Evolutionary conservation across 1,140 invertebrate species (phyloP).

Genomic region (Leptopilina clavipes): DNA sequence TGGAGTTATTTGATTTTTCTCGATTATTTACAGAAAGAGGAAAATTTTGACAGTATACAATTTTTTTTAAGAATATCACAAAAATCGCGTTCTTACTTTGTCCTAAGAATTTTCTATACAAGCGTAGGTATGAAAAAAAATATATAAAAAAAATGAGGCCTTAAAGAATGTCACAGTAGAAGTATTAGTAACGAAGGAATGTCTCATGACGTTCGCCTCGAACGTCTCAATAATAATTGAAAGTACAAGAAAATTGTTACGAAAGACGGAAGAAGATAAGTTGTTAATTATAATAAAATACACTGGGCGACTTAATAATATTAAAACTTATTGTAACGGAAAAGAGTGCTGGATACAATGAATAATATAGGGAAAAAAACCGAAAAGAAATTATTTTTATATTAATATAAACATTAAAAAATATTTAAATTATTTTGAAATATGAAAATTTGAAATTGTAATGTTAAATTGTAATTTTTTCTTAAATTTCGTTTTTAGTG

Average conservation of each 20-base stretch:
- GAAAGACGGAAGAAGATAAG: conserved; percentile 42
- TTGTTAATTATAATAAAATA: conserved; percentile 39
- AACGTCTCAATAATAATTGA: conserved; percentile 51
- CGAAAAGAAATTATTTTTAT: conserved; percentile 31
- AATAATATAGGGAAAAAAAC: conserved; percentile 33
- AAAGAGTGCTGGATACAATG: conserved; percentile 47
- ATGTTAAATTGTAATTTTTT: no score
- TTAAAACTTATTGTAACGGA: conserved; percentile 36
- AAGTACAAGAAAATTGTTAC: conserved; percentile 53
- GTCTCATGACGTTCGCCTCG: conserved; percentile 61
- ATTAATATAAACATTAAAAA: background rate
- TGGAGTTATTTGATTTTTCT: no score
- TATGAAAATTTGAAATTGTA: no score
- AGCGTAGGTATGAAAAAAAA: conserved; percentile 49
- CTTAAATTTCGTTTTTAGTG: background rate
- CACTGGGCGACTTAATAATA: conserved; percentile 38
- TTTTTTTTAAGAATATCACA: conserved; percentile 45
- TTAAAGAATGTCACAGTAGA: conserved; percentile 71
- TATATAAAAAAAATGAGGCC: conserved; percentile 54
- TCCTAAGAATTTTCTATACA: conserved; percentile 36
- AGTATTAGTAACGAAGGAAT: conserved; percentile 67
- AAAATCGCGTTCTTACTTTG: conserved; percentile 47
- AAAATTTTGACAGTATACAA: background rate
- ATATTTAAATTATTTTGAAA: background rate
- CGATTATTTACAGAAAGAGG: no score